Percentiles rank a stretch among this genome's conserved stretches.
Conservation (phyloP, 2,888 invertebrate species). For the Branchellion lobata region DNA sequence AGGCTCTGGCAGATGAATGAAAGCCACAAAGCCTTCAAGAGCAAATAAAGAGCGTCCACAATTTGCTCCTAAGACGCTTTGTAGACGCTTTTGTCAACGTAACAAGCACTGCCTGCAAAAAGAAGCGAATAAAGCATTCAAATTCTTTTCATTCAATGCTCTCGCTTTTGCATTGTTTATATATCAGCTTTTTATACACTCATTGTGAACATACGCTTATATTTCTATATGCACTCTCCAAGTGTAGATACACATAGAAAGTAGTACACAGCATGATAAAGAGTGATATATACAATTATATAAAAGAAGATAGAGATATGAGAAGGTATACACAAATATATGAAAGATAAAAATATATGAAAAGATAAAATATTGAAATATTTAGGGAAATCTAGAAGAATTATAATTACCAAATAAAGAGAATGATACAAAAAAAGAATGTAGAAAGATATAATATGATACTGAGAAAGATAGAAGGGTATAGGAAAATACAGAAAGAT, state of each 20-base stretch:
- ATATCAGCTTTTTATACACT: background rate
- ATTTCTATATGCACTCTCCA: background rate
- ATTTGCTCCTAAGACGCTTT: background rate
- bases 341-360: too few species aligned
- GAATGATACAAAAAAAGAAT: too few species aligned
- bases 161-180: background rate
- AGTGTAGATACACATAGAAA: background rate
- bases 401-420: too few species aligned
- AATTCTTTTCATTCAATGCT: constrained; percentile 1
- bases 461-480: background rate
- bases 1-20: background rate
- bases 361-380: too few species aligned
- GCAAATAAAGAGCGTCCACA: background rate
- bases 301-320: background rate
- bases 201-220: background rate
- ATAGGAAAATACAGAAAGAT: background rate
- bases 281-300: background rate
- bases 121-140: constrained; percentile 8
- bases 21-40: background rate
- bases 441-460: background rate
- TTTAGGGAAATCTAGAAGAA: too few species aligned
- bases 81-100: background rate
- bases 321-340: background rate
- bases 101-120: background rate
- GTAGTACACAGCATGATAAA: background rate